Evolutionary conservation across 2,888 invertebrate genomes (phyloP).

Genomic region (Caenorhabditis macrosperma): DNA sequence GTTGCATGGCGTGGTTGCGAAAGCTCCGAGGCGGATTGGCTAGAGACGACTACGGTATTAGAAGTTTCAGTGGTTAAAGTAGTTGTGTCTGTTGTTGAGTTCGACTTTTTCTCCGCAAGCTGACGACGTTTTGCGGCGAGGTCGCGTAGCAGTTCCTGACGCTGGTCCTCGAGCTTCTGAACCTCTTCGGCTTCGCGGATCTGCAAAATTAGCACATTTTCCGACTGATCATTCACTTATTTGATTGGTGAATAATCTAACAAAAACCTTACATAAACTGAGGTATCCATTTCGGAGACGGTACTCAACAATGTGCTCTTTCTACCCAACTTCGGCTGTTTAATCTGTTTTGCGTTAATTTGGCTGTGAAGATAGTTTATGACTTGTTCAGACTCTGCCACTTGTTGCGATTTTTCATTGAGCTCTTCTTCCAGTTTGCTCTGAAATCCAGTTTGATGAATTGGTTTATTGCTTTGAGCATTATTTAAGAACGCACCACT

Average conservation of each 20-base stretch:
- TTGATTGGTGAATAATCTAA: too few relatives aligned
- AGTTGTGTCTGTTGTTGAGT: slow-evolving; percentile 49
- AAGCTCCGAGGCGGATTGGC: slow-evolving; percentile 35
- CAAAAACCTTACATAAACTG: slow-evolving; percentile 51
- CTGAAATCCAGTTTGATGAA: not conserved
- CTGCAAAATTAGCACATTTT: too few relatives aligned
- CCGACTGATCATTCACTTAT: not conserved
- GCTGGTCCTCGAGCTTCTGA: slow-evolving; percentile 41
- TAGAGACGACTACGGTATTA: slow-evolving; percentile 14
- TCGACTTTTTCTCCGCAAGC: slow-evolving; percentile 37
- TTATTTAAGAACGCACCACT: slow-evolving; percentile 9
- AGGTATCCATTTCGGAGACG: slow-evolving; percentile 56
- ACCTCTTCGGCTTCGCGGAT: slow-evolving; percentile 52
- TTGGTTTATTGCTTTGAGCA: too few relatives aligned
- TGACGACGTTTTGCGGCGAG: slow-evolving; percentile 32
- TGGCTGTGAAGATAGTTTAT: slow-evolving; percentile 67
- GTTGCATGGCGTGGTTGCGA: slow-evolving; percentile 16
- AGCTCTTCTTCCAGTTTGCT: slow-evolving; percentile 44
- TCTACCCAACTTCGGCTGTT: slow-evolving; percentile 66
- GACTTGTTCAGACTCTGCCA: slow-evolving; percentile 43
- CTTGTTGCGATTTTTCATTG: slow-evolving; percentile 41
- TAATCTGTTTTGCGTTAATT: slow-evolving; percentile 66
- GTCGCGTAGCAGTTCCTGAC: slow-evolving; percentile 40
- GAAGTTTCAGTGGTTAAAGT: slow-evolving; percentile 30
- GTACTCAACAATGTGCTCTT: slow-evolving; percentile 62